Percentiles rank a stretch among this genome's conserved stretches.
Evolutionary conservation across 2,888 invertebrate species (phyloP).

Genomic region (Anorthoa munda): DNA sequence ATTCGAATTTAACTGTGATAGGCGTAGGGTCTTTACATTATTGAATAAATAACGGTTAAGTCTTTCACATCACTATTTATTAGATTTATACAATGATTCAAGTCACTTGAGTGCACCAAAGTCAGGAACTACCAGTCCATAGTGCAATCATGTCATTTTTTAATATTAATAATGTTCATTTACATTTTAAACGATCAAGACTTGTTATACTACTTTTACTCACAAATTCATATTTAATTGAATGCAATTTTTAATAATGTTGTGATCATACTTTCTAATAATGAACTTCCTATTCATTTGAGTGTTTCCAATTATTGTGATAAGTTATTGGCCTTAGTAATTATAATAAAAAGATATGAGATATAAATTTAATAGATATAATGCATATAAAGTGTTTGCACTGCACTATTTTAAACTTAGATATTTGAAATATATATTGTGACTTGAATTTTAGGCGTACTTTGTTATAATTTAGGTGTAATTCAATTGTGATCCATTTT

Average conservation of each 20-base stretch:
- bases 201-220: conserved; percentile 44
- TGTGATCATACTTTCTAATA: conserved; percentile 19
- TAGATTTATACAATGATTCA: conserved; percentile 47
- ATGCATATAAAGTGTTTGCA: conserved; percentile 35
- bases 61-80: conserved; percentile 38
- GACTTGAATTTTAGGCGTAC: conserved; percentile 60
- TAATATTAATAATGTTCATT: conserved; percentile 14
- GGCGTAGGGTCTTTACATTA: conserved; percentile 68
- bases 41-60: conserved; percentile 46
- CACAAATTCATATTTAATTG: conserved; percentile 22
- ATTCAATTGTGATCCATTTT: conserved; percentile 73
- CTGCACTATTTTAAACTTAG: conserved; percentile 41
- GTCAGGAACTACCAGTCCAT: conserved; percentile 13
- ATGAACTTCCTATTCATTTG: conserved; percentile 35
- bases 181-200: conserved; percentile 44
- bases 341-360: conserved; percentile 3
- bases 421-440: conserved; percentile 56
- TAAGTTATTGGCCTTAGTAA: conserved; percentile 54
- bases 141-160: conserved; percentile 6
- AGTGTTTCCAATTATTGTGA: conserved; percentile 48
- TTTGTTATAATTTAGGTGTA: conserved; percentile 66
- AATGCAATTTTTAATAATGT: conserved; percentile 48
- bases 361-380: conserved; percentile 12
- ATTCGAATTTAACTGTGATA: conserved; percentile 85
- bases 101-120: conserved; percentile 53